Evolutionary conservation across 2,888 invertebrate species (phyloP), one percentile per base, ranked within the genome.

Genomic region (Nomada ruficornis): DNA sequence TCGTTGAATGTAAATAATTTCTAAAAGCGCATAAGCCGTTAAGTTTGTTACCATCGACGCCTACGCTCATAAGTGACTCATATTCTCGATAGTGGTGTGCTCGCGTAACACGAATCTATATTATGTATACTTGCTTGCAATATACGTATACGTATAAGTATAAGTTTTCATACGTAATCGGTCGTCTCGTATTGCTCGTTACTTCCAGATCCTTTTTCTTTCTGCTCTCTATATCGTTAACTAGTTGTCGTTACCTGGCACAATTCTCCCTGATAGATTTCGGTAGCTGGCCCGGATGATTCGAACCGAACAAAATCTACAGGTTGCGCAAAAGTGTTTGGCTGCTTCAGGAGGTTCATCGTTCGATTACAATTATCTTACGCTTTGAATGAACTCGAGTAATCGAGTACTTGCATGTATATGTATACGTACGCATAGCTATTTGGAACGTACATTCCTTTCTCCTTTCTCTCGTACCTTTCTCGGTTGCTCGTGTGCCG

Each of bases 1-100:
- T 74, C 71, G 73, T 75, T 64, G 77, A 71, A 77, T 59, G 54
- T 74, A 80, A 83, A 86, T 86, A 75, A 86, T 86, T 75, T 79
- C 62, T 71, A 80, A 85, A 86, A 82, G 68, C 52, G 71, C 29
- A 54, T 36, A 50, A 42, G 18, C 23, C 64, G 86, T 86, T 79
- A 79, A 80, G 70, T 69, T 13, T 2, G 52, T 54, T 80, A 77
- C 68, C 77, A 86, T 75, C 79, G 68, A 75, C 77, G 77, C 83
- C 79, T 77, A 74, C 82, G 82, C 67, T 47, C 64, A 42, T 68
- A 23, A 57, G 44, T 86, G 86, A 83, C 78, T 85, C 85, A 86
- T 59, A 55, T 65, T 60, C 54, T 52, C 57, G 57, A 85, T 60
- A 57, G 62, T 52, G 70, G 47, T 60, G 47, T 20, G 59, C 55